phyloP scores from a whole-genome alignment of 1,140 invertebrate species.

The Neocloeon triangulifer region DNA sequence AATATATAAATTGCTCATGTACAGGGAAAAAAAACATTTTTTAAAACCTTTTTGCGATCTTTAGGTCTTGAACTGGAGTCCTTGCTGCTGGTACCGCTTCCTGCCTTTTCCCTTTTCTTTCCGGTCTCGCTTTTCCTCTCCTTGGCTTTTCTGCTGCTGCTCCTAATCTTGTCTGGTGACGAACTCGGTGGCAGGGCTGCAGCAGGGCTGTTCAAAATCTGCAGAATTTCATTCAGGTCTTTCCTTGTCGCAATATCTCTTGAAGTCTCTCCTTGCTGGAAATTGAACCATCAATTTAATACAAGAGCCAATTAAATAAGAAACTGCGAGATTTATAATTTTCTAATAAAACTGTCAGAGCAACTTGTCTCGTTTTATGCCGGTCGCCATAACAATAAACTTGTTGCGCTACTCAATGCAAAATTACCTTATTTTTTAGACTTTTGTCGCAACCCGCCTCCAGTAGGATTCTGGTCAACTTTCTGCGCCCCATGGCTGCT shows the following conservation, averaged over 20 bases:
- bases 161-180: neutral
- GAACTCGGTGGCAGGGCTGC: slow-evolving; percentile 16
- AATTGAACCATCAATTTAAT: slow-evolving; percentile 3
- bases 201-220: slow-evolving; percentile 41
- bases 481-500: slow-evolving; percentile 76
- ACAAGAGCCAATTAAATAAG: too few relatives aligned
- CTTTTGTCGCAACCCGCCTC: slow-evolving; percentile 61
- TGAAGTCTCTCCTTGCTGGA: slow-evolving; percentile 66
- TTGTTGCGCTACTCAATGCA: too few relatives aligned
- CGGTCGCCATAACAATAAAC: too few relatives aligned
- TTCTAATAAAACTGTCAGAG: too few relatives aligned
- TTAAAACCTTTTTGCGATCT: slow-evolving; percentile 11
- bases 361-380: too few relatives aligned
- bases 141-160: neutral
- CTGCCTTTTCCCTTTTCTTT: slow-evolving; percentile 18
- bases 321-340: too few relatives aligned
- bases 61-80: slow-evolving; percentile 17
- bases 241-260: slow-evolving; percentile 76
- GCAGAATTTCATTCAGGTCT: slow-evolving; percentile 56
- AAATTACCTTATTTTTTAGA: slow-evolving; percentile 56
- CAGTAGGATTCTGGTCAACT: slow-evolving; percentile 73
- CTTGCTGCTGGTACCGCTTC: slow-evolving; percentile 20
- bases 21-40: too few relatives aligned
- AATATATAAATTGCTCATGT: too few relatives aligned
- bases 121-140: slow-evolving; percentile 12